Evolutionary conservation across 2,113 vertebrate species (phyloP).

Genomic region (Rhabdomys dilectus): DNA sequence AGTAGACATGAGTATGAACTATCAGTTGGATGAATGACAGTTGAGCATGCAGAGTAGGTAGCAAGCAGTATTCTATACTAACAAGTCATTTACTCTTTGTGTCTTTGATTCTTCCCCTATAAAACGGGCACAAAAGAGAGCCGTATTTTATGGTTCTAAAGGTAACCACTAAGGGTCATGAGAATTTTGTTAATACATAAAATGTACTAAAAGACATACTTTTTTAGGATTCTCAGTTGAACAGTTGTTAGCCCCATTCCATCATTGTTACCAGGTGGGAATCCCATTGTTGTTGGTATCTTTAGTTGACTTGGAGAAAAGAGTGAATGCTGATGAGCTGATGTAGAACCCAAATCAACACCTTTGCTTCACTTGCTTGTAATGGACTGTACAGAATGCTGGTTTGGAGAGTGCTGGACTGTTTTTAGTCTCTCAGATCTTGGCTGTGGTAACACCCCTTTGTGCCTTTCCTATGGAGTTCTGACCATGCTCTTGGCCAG

Average conservation of each 20-base stretch:
- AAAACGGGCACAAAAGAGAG: not conserved
- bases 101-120: not conserved
- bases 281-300: not conserved
- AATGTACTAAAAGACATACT: not conserved
- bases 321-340: not conserved
- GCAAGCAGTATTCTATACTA: not conserved
- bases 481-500: no score
- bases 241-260: not conserved
- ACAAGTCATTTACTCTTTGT: not conserved
- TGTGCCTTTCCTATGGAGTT: not conserved
- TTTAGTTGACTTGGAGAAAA: not conserved
- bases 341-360: not conserved
- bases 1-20: not conserved
- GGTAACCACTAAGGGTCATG: not conserved
- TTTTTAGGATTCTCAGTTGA: not conserved
- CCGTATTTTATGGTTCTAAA: not conserved
- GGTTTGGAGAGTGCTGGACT: not conserved
- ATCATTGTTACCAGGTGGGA: not conserved
- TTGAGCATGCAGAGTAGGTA: no score
- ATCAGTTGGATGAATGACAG: not conserved
- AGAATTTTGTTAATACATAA: not conserved
- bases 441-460: not conserved
- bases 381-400: not conserved
- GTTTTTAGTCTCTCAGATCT: not conserved
- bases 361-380: not conserved